Conservation (phyloP, 2,888 invertebrate species). For the Myopa tessellatipennis region DNA sequence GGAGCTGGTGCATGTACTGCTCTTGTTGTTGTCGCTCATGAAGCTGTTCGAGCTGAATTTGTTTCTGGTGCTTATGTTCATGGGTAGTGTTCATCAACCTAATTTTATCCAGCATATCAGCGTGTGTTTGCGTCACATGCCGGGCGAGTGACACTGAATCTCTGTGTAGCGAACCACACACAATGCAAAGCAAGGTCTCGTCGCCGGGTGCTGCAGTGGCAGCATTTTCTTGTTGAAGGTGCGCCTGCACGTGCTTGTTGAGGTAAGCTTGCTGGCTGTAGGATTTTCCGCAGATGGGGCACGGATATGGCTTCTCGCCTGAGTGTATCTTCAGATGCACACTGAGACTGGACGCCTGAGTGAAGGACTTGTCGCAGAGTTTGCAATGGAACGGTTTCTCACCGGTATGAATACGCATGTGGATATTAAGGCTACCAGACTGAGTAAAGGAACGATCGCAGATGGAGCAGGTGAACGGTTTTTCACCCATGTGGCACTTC, state of each 20-base stretch:
- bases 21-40: slow-evolving; percentile 56
- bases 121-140: slow-evolving; percentile 64
- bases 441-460: slow-evolving; percentile 68
- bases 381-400: slow-evolving; percentile 68
- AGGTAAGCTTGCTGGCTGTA: slow-evolving; percentile 66
- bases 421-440: slow-evolving; percentile 67
- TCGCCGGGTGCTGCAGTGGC: background rate
- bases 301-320: slow-evolving; percentile 63
- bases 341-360: slow-evolving; percentile 67
- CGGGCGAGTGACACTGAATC: slow-evolving; percentile 62
- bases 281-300: slow-evolving; percentile 64
- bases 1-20: slow-evolving; percentile 52
- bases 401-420: slow-evolving; percentile 68
- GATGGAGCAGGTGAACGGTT: slow-evolving; percentile 67
- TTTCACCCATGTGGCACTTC: slow-evolving; percentile 68
- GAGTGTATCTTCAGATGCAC: slow-evolving; percentile 68
- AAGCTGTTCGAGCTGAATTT: slow-evolving; percentile 46
- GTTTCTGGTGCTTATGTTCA: slow-evolving; percentile 15
- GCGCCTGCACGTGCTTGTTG: slow-evolving; percentile 63
- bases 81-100: slow-evolving; percentile 35
- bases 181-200: slow-evolving; percentile 61
- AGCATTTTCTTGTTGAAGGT: slow-evolving; percentile 51
- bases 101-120: slow-evolving; percentile 62
- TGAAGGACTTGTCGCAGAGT: slow-evolving; percentile 66
- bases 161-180: slow-evolving; percentile 63